Base-by-base conservation (phyloP, 2,888 invertebrate genomes). In the Petrolisthes cinctipes region DNA sequence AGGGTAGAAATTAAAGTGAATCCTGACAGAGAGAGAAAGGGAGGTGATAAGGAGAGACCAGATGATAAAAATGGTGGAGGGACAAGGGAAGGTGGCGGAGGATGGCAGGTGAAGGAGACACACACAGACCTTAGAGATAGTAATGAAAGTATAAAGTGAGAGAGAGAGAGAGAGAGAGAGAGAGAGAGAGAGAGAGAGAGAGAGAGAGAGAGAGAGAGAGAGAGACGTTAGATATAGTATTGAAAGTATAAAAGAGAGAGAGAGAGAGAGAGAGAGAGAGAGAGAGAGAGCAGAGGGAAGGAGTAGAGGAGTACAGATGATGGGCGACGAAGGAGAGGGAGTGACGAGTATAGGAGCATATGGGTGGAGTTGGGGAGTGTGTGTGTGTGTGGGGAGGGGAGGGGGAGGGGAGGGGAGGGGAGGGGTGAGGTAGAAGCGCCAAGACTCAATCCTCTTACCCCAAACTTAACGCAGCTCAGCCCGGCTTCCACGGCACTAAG, bases 151-250 rank as follows among this genome's bases (percentile, higher is more conserved):
- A 17, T 61, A 61, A 61, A 61, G 61, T 61, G 61, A 9, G 9
- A 61, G 9, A 61, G 61, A 61, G 9, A 14, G 80, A 56, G 17
- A 66, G 37, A 66, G 23, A 66, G 37, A 14, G 51, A 61, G 57
- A 80, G 14, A 17, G 54, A 17, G 57, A 82, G 82, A 82, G 73
- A 71, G n/a, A 82, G 71, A 53, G 53, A 75, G 56, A 83, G 83
- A 83, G 23, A 83, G 83, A 75, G 75, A 83, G 71, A 56, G 75
- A 73, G 71, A 68, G 57, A 20, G 71, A 71, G 71, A 61, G 82
- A 57, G 82, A 37, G 61, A 82, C 4, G 4, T n/a, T 4, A 53
- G 73, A 81, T 56, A 37, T 37, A 37, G 37, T 37, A 37, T 0
- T 37, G 37, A 37, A 1, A 37, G 37, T 37, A 37, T 37, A 37